A percentile compares a stretch with the other conserved stretches of the same genome.
These are phyloP conservation scores for Brachionus paranguensis DNA, from an alignment of 1,140 invertebrate species.

Conservation along the genomic window DNA sequence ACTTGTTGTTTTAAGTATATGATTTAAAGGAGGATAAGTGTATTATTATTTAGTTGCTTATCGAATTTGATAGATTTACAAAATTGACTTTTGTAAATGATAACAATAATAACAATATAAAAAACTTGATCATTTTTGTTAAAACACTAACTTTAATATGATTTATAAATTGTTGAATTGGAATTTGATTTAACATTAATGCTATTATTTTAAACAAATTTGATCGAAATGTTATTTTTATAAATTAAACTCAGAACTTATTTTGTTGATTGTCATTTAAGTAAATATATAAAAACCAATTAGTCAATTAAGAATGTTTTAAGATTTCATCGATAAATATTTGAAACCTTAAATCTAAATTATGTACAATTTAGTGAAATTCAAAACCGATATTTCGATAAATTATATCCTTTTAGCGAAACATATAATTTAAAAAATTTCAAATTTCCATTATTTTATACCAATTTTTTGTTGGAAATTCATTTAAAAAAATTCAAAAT, in stretches of 20 bases:
- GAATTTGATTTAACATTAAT: not conserved
- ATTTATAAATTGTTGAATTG: no score
- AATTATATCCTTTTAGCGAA: not conserved
- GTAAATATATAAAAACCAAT: not conserved
- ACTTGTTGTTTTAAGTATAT: no score
- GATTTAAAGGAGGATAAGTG: no score
- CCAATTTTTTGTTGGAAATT: no score
- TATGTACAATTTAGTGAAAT: not conserved
- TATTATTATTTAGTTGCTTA: no score
- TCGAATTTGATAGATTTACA: no score
- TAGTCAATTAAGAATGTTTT: not conserved
- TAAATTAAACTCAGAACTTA: not conserved
- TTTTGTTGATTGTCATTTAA: not conserved
- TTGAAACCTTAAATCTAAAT: not conserved
- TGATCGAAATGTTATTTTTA: not conserved
- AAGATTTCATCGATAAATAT: not conserved
- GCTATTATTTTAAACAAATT: not conserved
- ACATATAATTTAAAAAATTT: not conserved
- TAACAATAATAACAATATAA: no score
- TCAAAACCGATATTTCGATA: not conserved
- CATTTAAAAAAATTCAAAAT: no score
- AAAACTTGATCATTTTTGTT: no score
- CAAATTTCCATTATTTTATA: no score
- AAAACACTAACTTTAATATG: no score
- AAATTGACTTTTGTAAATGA: no score